Evolutionary conservation across 2,113 vertebrate species (phyloP), one percentile per base, ranked within the genome.

Genomic region (Cynoglossus semilaevis): DNA sequence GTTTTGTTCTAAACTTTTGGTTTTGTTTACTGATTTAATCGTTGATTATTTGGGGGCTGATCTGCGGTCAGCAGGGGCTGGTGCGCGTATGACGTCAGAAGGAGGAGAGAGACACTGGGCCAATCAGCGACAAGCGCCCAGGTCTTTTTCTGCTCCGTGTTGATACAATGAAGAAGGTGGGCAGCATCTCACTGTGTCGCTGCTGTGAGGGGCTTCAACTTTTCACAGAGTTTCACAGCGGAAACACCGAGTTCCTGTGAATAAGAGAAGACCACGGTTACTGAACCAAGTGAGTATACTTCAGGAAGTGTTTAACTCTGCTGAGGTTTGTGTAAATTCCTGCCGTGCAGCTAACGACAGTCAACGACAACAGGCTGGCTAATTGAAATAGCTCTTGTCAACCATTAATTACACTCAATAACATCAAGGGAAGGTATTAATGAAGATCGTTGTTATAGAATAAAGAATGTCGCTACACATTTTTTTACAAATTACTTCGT

Each of bases 71-170:
- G 22, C 56, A 43, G 8, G 17, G 15, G 0, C 51, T 54, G 35
- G 51, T 11, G 17, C 37, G 9, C 35, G 14, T 1, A 6, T 85
- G 79, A 87, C 87, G 81, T 87, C 46, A 16, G 43, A 61, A 83
- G 78, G 76, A 84, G 70, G 81, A 82, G 76, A 82, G 76, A 82
- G 76, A 61, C 72, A 69, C 63, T 63, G 10, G 29, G 48, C 86
- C 84, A 88, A 85, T 88, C 72, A 73, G 74, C 58, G 41, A 3
- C 44, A 1, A 19, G 52, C 4, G 7, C 15, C 6, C n/a, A 1
- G 65, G 52, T 77, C 69, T 57, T 72, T 76, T 8, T 40, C 42
- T 48, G 41, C 51, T 44, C 40, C 15, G 41, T 61, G 72, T 74
- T 53, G 58, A 52, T 37, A 47, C 35, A 9, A 67, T 72, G 76